Percentiles rank a stretch among this genome's conserved stretches.
These are phyloP conservation scores for Acanthosoma haemorrhoidale DNA, from an alignment of 2,888 invertebrate species.

Conservation along the genomic window DNA sequence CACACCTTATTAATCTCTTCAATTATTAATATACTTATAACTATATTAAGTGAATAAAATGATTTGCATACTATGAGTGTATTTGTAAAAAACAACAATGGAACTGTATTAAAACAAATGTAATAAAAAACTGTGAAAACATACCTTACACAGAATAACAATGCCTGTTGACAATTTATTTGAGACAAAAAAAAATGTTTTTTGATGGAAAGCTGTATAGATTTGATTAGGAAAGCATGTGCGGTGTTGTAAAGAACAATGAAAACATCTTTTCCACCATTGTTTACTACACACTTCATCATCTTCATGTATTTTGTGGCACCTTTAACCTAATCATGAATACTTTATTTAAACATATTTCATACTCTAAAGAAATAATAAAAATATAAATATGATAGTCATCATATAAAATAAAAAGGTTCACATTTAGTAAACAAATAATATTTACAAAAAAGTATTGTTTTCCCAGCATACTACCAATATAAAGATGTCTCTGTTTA, in stretches of 20 bases:
- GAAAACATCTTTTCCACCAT: slow-evolving; percentile 7
- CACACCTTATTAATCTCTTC: too few relatives aligned
- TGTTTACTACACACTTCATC: neutral
- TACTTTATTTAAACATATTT: neutral
- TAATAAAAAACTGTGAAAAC: too few relatives aligned
- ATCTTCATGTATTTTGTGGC: neutral
- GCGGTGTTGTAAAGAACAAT: neutral
- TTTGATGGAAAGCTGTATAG: neutral
- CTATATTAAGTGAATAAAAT: too few relatives aligned
- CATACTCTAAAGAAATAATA: neutral
- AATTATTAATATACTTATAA: too few relatives aligned
- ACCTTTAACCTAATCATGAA: neutral
- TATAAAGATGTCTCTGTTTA: neutral
- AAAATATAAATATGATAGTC: too few relatives aligned
- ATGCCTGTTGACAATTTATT: neutral
- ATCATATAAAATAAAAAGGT: too few relatives aligned
- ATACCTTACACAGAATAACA: neutral
- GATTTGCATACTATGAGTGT: too few relatives aligned
- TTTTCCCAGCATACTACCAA: neutral
- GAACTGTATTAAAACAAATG: too few relatives aligned
- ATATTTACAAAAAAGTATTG: neutral
- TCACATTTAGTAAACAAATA: too few relatives aligned
- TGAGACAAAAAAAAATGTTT: neutral
- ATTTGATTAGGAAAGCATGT: slow-evolving; percentile 16
- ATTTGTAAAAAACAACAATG: too few relatives aligned